These are phyloP conservation scores for Globodera ellingtonae DNA, from an alignment of 1,140 invertebrate species.

Conservation along the genomic window DNA sequence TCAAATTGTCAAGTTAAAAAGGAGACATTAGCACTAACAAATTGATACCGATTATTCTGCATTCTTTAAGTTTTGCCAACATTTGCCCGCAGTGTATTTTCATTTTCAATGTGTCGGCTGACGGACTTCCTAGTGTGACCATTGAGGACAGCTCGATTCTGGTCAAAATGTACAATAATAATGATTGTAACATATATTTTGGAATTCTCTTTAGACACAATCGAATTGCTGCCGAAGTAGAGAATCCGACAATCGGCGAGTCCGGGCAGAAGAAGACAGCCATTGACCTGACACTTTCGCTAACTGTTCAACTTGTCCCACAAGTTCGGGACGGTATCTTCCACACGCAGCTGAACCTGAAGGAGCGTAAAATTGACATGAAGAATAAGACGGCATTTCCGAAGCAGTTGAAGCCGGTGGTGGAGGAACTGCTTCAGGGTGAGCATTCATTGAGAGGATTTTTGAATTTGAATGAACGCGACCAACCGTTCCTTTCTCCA, in stretches of 20 bases:
- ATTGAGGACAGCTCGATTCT: constrained; percentile 53
- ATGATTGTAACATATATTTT: no score
- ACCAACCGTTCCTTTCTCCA: constrained; percentile 6
- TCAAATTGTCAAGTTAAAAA: no score
- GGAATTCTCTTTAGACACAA: constrained; percentile 51
- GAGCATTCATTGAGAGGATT: background rate
- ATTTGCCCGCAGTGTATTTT: constrained; percentile 63
- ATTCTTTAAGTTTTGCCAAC: constrained; percentile 35
- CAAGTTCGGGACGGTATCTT: constrained; percentile 60
- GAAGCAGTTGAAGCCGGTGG: constrained; percentile 52
- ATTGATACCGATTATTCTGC: no score
- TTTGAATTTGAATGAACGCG: background rate
- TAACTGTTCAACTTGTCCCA: constrained; percentile 54
- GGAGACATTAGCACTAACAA: no score
- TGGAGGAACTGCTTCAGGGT: constrained; percentile 62
- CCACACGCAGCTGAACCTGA: constrained; percentile 56
- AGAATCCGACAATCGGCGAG: constrained; percentile 50
- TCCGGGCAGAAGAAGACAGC: constrained; percentile 44
- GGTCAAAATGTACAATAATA: constrained; percentile 44
- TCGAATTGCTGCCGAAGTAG: constrained; percentile 58
- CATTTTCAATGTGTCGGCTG: constrained; percentile 56
- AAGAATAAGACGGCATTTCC: constrained; percentile 59
- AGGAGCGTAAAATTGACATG: constrained; percentile 58
- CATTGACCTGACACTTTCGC: constrained; percentile 47
- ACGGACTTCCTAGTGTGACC: constrained; percentile 52